phyloP scores from a whole-genome alignment of 1,140 invertebrate species.

The Paralvinella palmiformis region DNA sequence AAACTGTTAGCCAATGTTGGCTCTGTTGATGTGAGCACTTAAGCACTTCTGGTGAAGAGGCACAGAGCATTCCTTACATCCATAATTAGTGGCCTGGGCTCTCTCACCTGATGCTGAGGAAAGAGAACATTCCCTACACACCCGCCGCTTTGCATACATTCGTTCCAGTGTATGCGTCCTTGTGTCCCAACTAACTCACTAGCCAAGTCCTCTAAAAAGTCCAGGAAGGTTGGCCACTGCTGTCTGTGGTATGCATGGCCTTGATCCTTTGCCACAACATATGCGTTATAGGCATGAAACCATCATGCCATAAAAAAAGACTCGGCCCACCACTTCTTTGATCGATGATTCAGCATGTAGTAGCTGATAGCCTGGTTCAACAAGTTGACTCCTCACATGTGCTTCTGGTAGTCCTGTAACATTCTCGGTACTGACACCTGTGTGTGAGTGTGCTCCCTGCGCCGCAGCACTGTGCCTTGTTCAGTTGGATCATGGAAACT shows the following conservation, averaged over 20 bases:
- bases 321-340: constrained; percentile 4
- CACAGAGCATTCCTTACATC: not conserved
- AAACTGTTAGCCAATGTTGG: constrained; percentile 1
- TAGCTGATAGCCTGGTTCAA: not conserved
- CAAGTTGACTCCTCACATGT: constrained; percentile 1
- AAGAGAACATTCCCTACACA: not conserved
- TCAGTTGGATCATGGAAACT: not conserved
- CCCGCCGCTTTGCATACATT: not conserved
- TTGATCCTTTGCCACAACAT: not conserved
- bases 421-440: not conserved
- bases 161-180: not conserved
- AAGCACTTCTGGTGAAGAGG: constrained; percentile 3
- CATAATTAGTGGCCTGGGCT: not conserved
- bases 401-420: not conserved
- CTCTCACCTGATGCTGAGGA: not conserved
- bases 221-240: constrained; percentile 4
- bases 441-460: not conserved
- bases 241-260: not conserved
- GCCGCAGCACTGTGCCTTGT: not conserved
- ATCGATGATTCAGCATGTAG: constrained; percentile 1
- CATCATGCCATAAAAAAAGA: constrained; percentile 2
- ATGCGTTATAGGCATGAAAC: not conserved
- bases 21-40: too few species aligned
- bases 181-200: not conserved
- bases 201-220: not conserved